A percentile compares a stretch with the other conserved stretches of the same genome.
These are phyloP conservation scores for Diaphora mendica DNA, from an alignment of 2,888 invertebrate genomes.

Conservation along the genomic window DNA sequence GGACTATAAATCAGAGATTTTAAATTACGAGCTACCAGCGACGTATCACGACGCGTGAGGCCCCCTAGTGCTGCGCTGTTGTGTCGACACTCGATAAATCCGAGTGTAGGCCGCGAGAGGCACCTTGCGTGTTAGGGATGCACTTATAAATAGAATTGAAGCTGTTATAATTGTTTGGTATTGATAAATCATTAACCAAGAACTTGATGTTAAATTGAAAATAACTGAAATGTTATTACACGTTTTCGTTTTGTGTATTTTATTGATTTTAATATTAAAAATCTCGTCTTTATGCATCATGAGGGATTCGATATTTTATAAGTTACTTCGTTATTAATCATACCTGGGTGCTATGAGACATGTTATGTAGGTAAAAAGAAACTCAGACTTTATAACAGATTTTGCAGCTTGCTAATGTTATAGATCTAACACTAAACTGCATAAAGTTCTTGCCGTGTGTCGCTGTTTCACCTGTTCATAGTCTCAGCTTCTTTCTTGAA, in stretches of 20 bases:
- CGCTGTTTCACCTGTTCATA: not conserved
- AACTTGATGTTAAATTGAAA: slow-evolving; percentile 50
- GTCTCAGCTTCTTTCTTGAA: not conserved
- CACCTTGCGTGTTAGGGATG: slow-evolving; percentile 54
- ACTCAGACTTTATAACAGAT: not conserved
- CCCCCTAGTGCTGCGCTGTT: slow-evolving; percentile 83
- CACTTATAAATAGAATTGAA: slow-evolving; percentile 53
- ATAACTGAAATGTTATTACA: slow-evolving; percentile 38
- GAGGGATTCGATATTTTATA: not conserved
- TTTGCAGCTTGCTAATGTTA: not conserved
- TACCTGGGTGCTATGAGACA: not conserved
- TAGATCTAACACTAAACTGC: not conserved
- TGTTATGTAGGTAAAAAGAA: not conserved
- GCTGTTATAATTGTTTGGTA: slow-evolving; percentile 61
- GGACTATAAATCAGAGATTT: slow-evolving; percentile 84
- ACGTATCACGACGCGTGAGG: slow-evolving; percentile 83
- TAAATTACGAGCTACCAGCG: slow-evolving; percentile 84
- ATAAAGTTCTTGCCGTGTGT: not conserved
- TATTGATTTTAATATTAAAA: slow-evolving; percentile 23
- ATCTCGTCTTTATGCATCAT: not conserved
- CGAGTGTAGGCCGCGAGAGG: slow-evolving; percentile 44
- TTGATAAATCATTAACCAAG: slow-evolving; percentile 56
- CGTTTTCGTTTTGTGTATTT: slow-evolving; percentile 20
- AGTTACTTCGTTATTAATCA: not conserved
- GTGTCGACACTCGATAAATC: slow-evolving; percentile 82